phyloP scores from a whole-genome alignment of 30 jellyfish, hydroid and myxozoan genomes.

The Aurelia sp. region DNA sequence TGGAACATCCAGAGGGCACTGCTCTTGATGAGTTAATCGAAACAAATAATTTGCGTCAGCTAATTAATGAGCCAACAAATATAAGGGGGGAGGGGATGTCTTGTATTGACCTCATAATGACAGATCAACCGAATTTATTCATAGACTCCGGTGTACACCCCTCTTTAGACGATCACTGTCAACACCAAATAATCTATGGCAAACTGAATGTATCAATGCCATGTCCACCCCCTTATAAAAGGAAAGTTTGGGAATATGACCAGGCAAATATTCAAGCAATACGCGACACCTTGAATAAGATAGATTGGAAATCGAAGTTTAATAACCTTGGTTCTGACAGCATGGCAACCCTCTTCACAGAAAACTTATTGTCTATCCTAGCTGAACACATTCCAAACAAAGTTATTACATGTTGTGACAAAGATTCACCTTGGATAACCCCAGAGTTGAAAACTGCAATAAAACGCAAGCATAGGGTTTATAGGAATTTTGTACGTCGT shows the following conservation, averaged over 20 bases:
- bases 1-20: slow-evolving; percentile 51
- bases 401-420: too few relatives aligned
- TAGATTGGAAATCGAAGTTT: too few relatives aligned
- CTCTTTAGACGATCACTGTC: slow-evolving; percentile 61
- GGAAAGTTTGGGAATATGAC: slow-evolving; percentile 49
- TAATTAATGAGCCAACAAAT: slow-evolving; percentile 62
- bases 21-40: slow-evolving; percentile 52
- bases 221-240: slow-evolving; percentile 33
- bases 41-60: slow-evolving; percentile 20
- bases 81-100: slow-evolving; percentile 47
- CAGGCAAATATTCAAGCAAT: background rate
- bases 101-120: slow-evolving; percentile 45
- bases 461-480: too few relatives aligned
- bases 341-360: too few relatives aligned
- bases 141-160: slow-evolving; percentile 63
- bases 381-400: too few relatives aligned
- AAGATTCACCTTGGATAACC: too few relatives aligned
- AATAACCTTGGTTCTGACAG: too few relatives aligned
- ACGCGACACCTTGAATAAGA: too few relatives aligned
- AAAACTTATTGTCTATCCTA: too few relatives aligned
- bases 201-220: slow-evolving; percentile 13
- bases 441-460: too few relatives aligned
- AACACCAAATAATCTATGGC: slow-evolving; percentile 58
- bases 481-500: too few relatives aligned
- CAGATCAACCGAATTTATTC: slow-evolving; percentile 63